Evolutionary conservation across 2,888 invertebrate genomes (phyloP).

Genomic region (Orthosia gracilis): DNA sequence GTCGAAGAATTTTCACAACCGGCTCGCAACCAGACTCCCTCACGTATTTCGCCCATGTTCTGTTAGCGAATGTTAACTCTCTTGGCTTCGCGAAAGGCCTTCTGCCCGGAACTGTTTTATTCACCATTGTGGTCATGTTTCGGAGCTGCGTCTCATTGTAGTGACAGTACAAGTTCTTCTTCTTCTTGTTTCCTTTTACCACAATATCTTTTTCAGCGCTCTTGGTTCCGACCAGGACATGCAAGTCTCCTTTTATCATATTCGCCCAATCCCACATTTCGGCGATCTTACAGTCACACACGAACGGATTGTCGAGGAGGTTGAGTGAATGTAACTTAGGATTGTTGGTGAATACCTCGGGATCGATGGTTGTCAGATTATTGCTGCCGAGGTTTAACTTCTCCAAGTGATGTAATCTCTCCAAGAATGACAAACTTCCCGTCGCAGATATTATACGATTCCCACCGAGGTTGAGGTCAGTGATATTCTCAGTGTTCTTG

Average conservation of each 20-base stretch:
- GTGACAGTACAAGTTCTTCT: conserved; percentile 92
- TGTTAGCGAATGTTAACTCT: conserved; percentile 91
- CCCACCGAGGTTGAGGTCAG: conserved; percentile 91
- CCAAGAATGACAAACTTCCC: conserved; percentile 90
- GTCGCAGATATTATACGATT: conserved; percentile 90
- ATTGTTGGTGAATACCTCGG: conserved; percentile 90
- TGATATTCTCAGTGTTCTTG: conserved; percentile 92
- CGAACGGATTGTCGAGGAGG: conserved; percentile 93
- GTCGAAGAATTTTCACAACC: conserved; percentile 87
- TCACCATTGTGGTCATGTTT: conserved; percentile 86
- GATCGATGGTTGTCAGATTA: conserved; percentile 91
- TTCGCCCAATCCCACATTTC: conserved; percentile 95
- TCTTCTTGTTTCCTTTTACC: conserved; percentile 92
- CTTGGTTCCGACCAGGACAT: conserved; percentile 93
- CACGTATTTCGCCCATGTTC: conserved; percentile 94
- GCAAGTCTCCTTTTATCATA: conserved; percentile 92
- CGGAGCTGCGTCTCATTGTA: conserved; percentile 91
- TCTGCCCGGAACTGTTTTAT: conserved; percentile 90
- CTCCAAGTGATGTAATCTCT: conserved; percentile 90
- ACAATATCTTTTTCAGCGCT: conserved; percentile 92
- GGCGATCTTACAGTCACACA: conserved; percentile 93
- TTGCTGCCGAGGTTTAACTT: conserved; percentile 92
- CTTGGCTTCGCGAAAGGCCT: conserved; percentile 91
- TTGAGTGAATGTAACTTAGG: conserved; percentile 91
- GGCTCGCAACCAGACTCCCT: conserved; percentile 92